Evolutionary conservation across 2,113 vertebrate genomes (phyloP), one percentile per base, ranked within the genome.

Genomic region (Pterocles gutturalis): DNA sequence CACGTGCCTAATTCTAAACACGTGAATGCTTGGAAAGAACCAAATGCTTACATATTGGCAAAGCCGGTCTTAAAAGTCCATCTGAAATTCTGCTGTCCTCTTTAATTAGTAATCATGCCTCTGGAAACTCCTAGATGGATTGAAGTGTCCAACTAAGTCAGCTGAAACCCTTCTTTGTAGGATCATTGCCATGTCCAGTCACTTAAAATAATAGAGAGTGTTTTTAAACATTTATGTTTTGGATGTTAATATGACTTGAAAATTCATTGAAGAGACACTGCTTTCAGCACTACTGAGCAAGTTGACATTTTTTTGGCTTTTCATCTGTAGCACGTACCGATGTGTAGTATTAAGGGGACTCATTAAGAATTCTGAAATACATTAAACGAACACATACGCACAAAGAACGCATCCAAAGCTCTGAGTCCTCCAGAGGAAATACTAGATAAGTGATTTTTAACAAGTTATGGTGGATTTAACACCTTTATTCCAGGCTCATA

Each of bases 61-160:
- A 62, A 89, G 16, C 19, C 16, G 17, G 82, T 33, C 33, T 61
- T 31, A 79, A 65, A 78, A 26, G 17, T 31, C 9, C 38, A 72
- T n/a, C 9, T 55, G 61, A 72, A 93, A 75, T 41, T 48, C 41
- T 21, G 26, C 45, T 76, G 33, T 18, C 7, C 26, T 72, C 33
- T 89, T 80, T 21, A 55, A 58, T n/a, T 6, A 87, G 9, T 10
- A 72, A 55, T 55, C 6, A 53, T 3, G 22, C 17, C 34, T 31
- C 61, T 71, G 46, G 12, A 79, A 93, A 33, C 4, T 33, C 71
- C n/a, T 41, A 21, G 4, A 22, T 10, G 1, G 3, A 17, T 0
- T 85, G 17, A 87, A 76, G 10, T 2, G 55, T 1, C 29, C 29
- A 10, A 33, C 31, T 6, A 2, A 54, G 13, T 10, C 75, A 71